phyloP scores from a whole-genome alignment of 2,113 vertebrate genomes.

The Oncorhynchus keta region DNA sequence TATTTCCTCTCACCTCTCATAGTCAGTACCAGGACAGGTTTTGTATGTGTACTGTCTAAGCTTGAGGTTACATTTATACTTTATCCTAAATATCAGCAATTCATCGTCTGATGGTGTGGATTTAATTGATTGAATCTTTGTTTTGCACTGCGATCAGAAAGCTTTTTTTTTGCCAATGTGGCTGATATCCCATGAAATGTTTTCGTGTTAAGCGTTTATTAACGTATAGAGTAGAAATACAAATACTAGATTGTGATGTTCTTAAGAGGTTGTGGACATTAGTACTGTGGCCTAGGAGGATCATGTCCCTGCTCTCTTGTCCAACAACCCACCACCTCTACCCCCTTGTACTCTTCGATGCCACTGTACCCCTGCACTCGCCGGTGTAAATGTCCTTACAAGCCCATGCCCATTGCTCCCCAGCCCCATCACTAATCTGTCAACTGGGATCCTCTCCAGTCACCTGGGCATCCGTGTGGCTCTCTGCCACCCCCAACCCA shows the following conservation, averaged over 20 bases:
- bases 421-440: constrained; percentile 21
- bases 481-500: constrained; percentile 21
- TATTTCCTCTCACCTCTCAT: constrained; percentile 10
- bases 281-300: neutral
- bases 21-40: neutral
- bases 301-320: neutral
- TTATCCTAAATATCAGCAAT: neutral
- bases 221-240: neutral
- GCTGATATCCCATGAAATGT: neutral
- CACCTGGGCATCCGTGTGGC: neutral
- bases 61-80: neutral
- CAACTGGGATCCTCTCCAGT: constrained; percentile 19
- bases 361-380: neutral
- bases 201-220: neutral
- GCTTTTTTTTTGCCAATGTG: neutral
- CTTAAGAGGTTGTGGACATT: neutral
- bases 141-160: neutral
- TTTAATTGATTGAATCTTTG: neutral
- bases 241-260: neutral
- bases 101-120: neutral
- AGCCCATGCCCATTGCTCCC: constrained; percentile 11
- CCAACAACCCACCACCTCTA: constrained; percentile 3
- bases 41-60: neutral
- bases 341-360: constrained; percentile 7
- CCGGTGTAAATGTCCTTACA: neutral